Percentiles rank a stretch among this genome's conserved stretches.
Conservation (phyloP, 2,797 vertebrate species). For the Onychomys leucogaster region DNA sequence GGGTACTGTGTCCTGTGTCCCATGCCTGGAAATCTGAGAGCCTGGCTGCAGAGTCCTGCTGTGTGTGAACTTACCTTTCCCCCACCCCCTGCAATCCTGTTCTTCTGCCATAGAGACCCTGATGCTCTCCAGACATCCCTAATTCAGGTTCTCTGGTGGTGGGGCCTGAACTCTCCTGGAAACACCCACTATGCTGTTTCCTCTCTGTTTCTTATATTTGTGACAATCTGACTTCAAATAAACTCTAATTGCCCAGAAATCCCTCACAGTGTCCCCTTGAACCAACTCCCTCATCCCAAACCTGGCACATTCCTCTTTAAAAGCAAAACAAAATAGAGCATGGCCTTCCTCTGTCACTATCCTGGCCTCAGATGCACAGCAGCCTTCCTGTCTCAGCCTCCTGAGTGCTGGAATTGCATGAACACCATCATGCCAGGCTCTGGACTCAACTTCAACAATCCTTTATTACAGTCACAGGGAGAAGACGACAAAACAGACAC, state of each 20-base stretch:
- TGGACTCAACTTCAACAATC: background rate
- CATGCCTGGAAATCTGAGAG: too few relatives aligned
- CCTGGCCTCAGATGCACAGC: background rate
- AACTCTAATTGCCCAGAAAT: too few relatives aligned
- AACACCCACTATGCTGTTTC: background rate
- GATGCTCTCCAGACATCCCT: background rate
- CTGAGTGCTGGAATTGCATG: background rate
- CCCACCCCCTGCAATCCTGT: background rate
- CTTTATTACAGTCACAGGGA: too few relatives aligned
- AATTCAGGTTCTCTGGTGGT: background rate
- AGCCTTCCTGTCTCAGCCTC: too few relatives aligned
- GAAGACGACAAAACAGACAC: too few relatives aligned
- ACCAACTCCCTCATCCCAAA: background rate
- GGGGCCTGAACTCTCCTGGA: background rate
- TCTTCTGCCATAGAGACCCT: background rate
- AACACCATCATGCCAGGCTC: background rate
- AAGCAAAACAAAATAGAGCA: background rate
- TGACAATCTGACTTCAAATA: background rate
- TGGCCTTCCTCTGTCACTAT: too few relatives aligned
- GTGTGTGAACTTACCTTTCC: background rate
- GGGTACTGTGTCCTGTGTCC: background rate
- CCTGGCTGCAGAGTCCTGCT: background rate
- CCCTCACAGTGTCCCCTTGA: background rate
- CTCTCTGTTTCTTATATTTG: background rate
- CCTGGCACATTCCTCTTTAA: background rate